These are phyloP conservation scores for Perca flavescens DNA, from an alignment of 2,113 vertebrate species.

Conservation along the genomic window DNA sequence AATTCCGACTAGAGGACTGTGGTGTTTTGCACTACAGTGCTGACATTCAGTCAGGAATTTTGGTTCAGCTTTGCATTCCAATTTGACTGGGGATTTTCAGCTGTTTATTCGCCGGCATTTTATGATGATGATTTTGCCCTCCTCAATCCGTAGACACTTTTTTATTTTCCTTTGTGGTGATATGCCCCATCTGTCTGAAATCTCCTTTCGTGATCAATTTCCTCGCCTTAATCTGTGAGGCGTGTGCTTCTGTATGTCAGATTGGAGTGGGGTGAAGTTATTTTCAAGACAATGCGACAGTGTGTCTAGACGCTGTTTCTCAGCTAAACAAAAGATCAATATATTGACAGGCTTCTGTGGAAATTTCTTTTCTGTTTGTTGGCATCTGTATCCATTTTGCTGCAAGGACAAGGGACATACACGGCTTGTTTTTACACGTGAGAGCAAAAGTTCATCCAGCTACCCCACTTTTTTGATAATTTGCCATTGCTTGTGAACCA, in stretches of 20 bases:
- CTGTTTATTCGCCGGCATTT: conserved; percentile 51
- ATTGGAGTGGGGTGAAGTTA: conserved; percentile 32
- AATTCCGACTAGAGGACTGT: conserved; percentile 53
- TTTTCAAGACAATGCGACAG: conserved; percentile 53
- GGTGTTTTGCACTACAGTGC: conserved; percentile 37
- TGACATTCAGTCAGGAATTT: conserved; percentile 44
- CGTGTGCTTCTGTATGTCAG: conserved; percentile 16
- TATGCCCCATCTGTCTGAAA: conserved; percentile 56
- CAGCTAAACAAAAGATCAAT: conserved; percentile 70
- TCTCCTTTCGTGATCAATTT: conserved; percentile 64
- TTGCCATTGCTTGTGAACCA: conserved; percentile 60
- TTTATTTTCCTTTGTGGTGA: conserved; percentile 34
- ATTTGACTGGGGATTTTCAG: conserved; percentile 60
- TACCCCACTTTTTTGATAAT: conserved; percentile 24
- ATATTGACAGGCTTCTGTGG: conserved; percentile 67
- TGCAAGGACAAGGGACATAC: conserved; percentile 31
- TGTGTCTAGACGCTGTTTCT: conserved; percentile 73
- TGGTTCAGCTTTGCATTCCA: conserved; percentile 60
- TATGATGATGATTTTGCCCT: conserved; percentile 49
- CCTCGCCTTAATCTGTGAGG: conserved; percentile 44
- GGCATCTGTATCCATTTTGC: conserved; percentile 24
- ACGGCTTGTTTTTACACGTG: conserved; percentile 3
- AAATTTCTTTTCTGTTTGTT: conserved; percentile 22
- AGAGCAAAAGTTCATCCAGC: conserved; percentile 54
- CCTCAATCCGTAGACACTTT: conserved; percentile 20